Evolutionary conservation across 2,797 vertebrate species (phyloP).

Genomic region (Danionella dracula): DNA sequence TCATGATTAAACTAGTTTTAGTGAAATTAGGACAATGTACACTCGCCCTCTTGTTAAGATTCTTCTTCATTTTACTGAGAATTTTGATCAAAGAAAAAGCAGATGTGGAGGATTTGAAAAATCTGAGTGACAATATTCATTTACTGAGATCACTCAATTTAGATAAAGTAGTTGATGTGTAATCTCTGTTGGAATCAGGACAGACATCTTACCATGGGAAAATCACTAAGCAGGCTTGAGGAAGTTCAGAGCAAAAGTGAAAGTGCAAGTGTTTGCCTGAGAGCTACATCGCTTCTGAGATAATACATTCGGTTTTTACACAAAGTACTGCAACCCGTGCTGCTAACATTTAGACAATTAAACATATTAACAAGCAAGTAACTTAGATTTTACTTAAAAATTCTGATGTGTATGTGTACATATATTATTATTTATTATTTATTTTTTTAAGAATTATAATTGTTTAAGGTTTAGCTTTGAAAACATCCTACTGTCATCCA

Average conservation of each 20-base stretch:
- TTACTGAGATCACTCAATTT: constrained; percentile 26
- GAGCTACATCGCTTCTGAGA: neutral
- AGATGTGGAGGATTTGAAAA: constrained; percentile 26
- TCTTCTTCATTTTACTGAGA: constrained; percentile 26
- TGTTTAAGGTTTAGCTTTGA: no score
- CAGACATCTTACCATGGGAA: neutral
- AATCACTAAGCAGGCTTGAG: neutral
- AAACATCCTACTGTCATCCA: no score
- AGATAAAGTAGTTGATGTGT: constrained; percentile 27
- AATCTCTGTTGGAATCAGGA: constrained; percentile 50
- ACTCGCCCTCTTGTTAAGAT: constrained; percentile 20
- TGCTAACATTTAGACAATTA: no score
- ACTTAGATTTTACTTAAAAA: no score
- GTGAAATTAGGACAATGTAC: constrained; percentile 36
- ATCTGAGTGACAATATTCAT: constrained; percentile 32
- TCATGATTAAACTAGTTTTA: constrained; percentile 34
- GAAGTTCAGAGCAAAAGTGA: neutral
- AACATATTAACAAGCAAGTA: no score
- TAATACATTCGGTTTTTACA: neutral
- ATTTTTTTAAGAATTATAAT: no score
- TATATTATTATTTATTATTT: no score
- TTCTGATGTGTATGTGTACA: no score
- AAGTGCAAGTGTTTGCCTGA: neutral
- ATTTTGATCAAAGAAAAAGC: constrained; percentile 34
- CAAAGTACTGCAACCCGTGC: no score